phyloP scores from a whole-genome alignment of 37 sponge, comb jelly and placozoan genomes.

The Amphimedon queenslandica region DNA sequence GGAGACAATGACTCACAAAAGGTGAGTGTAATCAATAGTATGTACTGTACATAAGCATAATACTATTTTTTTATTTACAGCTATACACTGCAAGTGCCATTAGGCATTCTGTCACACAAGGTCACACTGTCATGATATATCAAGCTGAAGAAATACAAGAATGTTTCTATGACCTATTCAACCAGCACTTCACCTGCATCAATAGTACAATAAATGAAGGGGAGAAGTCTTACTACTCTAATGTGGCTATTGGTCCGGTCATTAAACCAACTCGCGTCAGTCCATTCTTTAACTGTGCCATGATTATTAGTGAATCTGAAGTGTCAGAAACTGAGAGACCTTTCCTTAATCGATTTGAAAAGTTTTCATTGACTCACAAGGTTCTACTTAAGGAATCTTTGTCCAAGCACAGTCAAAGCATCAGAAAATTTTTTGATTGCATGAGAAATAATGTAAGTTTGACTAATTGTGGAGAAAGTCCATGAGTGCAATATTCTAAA shows the following conservation, averaged over 20 bases:
- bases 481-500: too few relatives aligned
- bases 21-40: not conserved
- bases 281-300: conserved; percentile 74
- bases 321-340: conserved; percentile 60
- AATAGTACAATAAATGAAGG: conserved; percentile 41
- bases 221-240: conserved; percentile 58
- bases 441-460: too few relatives aligned
- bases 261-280: conserved; percentile 63
- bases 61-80: conserved; percentile 11
- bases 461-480: too few relatives aligned
- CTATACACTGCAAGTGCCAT: conserved; percentile 64
- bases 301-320: conserved; percentile 63
- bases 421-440: too few relatives aligned
- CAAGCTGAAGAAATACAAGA: too few relatives aligned
- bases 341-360: conserved; percentile 83
- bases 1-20: conserved; percentile 4
- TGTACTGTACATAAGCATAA: not conserved
- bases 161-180: conserved; percentile 86
- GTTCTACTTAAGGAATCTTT: conserved; percentile 36
- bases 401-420: too few relatives aligned
- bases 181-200: conserved; percentile 62
- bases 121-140: conserved; percentile 73
- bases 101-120: conserved; percentile 64
- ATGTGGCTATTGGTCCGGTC: conserved; percentile 80
- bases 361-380: conserved; percentile 61